Evolutionary conservation across 2,888 invertebrate species (phyloP).

Genomic region (Drosophila eohydei): DNA sequence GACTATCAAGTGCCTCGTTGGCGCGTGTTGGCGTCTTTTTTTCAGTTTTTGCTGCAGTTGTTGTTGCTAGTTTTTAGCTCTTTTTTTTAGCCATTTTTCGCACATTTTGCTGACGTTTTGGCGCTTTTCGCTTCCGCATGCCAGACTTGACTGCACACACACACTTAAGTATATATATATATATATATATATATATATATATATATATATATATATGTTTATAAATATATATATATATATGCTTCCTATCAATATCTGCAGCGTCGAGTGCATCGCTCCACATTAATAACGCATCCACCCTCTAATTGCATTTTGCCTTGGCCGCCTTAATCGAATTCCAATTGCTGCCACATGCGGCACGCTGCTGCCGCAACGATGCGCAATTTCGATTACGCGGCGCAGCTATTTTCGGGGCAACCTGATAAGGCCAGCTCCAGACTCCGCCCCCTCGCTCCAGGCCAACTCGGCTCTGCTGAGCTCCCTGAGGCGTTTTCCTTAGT

Average conservation of each 20-base stretch:
- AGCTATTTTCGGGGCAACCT: slow-evolving; percentile 55
- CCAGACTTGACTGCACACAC: slow-evolving; percentile 32
- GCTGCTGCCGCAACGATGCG: slow-evolving; percentile 62
- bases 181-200: slow-evolving; percentile 11
- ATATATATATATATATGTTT: no score
- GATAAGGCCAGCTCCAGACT: slow-evolving; percentile 38
- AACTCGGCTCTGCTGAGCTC: slow-evolving; percentile 13
- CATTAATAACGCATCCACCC: slow-evolving; percentile 85
- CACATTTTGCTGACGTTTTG: slow-evolving; percentile 72
- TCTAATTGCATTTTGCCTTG: slow-evolving; percentile 83
- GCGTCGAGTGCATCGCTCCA: slow-evolving; percentile 67
- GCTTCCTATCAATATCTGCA: slow-evolving; percentile 43
- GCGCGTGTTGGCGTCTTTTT: slow-evolving; percentile 51
- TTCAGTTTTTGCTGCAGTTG: not conserved
- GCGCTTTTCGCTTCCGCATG: slow-evolving; percentile 75
- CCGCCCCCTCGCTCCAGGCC: not conserved
- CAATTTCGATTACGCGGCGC: slow-evolving; percentile 79
- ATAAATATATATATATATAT: slow-evolving; percentile 9
- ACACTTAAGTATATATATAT: slow-evolving; percentile 14
- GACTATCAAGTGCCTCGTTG: slow-evolving; percentile 34
- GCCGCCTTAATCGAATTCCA: slow-evolving; percentile 74
- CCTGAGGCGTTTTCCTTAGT: slow-evolving; percentile 16
- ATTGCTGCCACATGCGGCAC: slow-evolving; percentile 47
- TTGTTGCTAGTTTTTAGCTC: slow-evolving; percentile 1
- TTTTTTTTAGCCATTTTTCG: slow-evolving; percentile 53